These are phyloP conservation scores for Ranitomeya imitator DNA, from an alignment of 2,113 vertebrate genomes.

Conservation along the genomic window DNA sequence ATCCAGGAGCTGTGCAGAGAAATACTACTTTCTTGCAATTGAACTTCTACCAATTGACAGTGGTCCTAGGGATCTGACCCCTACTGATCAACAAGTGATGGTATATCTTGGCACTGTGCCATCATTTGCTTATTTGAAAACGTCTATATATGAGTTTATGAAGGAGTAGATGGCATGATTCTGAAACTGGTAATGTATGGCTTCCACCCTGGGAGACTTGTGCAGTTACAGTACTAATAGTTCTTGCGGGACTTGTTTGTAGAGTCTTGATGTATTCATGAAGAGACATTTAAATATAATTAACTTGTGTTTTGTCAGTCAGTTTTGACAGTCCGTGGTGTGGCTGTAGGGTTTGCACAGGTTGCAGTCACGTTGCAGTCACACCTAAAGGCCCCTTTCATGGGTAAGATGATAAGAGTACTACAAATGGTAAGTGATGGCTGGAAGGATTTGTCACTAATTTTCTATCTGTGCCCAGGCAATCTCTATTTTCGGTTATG, in stretches of 20 bases:
- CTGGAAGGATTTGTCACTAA: neutral
- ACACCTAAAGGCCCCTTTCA: neutral
- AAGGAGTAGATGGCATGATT: neutral
- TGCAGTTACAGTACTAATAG: neutral
- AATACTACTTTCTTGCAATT: no score
- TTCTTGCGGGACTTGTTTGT: conserved; percentile 7
- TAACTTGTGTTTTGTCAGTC: neutral
- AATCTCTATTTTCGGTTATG: neutral
- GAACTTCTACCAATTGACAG: no score
- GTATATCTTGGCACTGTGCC: no score
- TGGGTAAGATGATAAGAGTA: neutral
- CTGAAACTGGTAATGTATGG: conserved; percentile 5
- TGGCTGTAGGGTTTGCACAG: neutral
- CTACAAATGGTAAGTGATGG: neutral
- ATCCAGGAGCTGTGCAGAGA: no score
- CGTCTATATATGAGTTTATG: neutral
- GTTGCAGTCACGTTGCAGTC: neutral
- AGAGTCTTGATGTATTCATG: neutral
- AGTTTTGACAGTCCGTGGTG: neutral
- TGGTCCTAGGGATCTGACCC: no score
- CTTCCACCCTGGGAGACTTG: conserved; percentile 2
- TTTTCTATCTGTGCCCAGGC: neutral
- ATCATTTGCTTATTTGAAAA: neutral
- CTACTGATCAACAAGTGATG: no score
- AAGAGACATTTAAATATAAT: neutral